These are phyloP conservation scores for Lutjanus erythropterus DNA, from an alignment of 2,113 vertebrate genomes.

Conservation along the genomic window DNA sequence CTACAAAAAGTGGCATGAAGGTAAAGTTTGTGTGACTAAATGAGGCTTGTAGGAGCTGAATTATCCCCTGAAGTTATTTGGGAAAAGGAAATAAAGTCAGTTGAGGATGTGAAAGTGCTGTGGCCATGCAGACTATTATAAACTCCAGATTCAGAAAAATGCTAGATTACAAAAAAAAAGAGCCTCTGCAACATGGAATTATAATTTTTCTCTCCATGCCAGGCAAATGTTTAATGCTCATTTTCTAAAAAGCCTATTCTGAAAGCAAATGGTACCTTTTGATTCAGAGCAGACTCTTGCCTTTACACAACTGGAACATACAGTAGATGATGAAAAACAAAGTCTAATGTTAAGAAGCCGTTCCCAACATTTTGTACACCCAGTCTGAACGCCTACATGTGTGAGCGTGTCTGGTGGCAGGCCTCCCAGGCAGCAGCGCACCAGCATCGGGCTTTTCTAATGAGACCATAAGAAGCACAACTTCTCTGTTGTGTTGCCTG, in stretches of 20 bases:
- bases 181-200: too few relatives aligned
- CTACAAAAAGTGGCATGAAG: background rate
- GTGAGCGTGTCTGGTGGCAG: constrained; percentile 56
- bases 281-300: constrained; percentile 25
- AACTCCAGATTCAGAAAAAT: constrained; percentile 10
- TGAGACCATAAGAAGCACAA: constrained; percentile 80
- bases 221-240: background rate
- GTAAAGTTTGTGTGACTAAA: background rate
- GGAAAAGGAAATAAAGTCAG: background rate
- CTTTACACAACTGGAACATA: constrained; percentile 25
- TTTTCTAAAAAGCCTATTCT: constrained; percentile 6
- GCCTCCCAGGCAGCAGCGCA: constrained; percentile 66
- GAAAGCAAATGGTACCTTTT: constrained; percentile 22
- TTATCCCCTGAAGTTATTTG: background rate
- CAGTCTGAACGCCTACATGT: constrained; percentile 48
- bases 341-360: constrained; percentile 37
- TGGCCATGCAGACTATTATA: background rate
- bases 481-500: constrained; percentile 80
- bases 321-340: constrained; percentile 48
- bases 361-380: constrained; percentile 39
- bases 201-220: background rate
- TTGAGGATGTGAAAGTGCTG: background rate
- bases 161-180: background rate
- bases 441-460: constrained; percentile 75
- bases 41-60: background rate